Evolutionary conservation across 2,797 vertebrate genomes (phyloP), one percentile per base, ranked within the genome.

Genomic region (Pelochelys cantorii): DNA sequence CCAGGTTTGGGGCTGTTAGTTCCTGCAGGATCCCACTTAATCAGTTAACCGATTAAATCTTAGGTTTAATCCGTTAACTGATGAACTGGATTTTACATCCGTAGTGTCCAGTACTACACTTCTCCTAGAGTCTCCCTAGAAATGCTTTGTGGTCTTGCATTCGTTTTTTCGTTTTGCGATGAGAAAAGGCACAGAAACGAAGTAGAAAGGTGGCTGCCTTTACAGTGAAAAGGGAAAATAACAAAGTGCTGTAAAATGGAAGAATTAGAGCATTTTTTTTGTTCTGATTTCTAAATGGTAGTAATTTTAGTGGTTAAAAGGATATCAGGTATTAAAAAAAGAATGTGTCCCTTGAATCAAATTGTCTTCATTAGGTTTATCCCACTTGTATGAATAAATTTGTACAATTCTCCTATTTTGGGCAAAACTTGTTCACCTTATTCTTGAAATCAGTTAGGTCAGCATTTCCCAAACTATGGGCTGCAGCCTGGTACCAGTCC

Each of bases 101-200:
- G 8, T 48, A 48, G 42, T 48, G 42, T 48, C 15, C 22, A 23
- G 5, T 42, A 42, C 20, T 42, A 74, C 34, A 37, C 11, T 92
- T 48, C 42, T 48, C 42, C 42, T 48, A 86, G 65, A 52, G 3
- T 59, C 7, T 74, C 23, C 23, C 37, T 48, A 79, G 62, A 42
- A 86, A 60, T 81, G 81, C 84, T 93, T 91, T 87, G 27, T 93
- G 79, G 31, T 68, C n/a, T 68, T 68, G n/a, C n/a, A 68, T 20
- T 68, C 17, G 20, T 34, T 11, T 34, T 68, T 56, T 59, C 79
- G 25, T 68, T 6, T 0, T 5, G 60, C 20, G 27, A 5, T 27
- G 71, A 25, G 23, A 25, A 42, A 25, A 20, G 25, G 37, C 37
- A 25, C 71, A 48, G 71, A 48, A 48, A 15, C 37, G 48, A 71